A percentile compares a stretch with the other conserved stretches of the same genome.
phyloP scores from a whole-genome alignment of 2,113 vertebrate genomes.

The Phycodurus eques region DNA sequence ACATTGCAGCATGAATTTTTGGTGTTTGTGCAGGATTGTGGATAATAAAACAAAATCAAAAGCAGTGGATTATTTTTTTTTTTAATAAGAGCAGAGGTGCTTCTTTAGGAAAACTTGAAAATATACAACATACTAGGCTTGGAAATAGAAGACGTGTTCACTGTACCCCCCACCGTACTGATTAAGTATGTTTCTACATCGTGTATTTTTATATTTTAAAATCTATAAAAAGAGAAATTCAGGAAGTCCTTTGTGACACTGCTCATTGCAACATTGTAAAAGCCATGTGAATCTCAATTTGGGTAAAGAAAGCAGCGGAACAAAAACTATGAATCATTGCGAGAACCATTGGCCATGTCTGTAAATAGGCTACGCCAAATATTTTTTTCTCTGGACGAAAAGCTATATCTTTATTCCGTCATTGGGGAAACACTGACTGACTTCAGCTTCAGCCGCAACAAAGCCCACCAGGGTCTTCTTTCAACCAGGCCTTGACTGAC shows the following conservation, averaged over 20 bases:
- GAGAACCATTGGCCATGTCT: not conserved
- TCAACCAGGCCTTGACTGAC: constrained; percentile 49
- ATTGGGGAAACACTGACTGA: constrained; percentile 9
- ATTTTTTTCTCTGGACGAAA: not conserved
- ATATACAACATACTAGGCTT: constrained; percentile 25
- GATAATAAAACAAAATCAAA: constrained; percentile 23
- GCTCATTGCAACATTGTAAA: not conserved
- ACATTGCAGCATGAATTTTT: constrained; percentile 15
- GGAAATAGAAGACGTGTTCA: constrained; percentile 36
- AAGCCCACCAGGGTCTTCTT: constrained; percentile 49
- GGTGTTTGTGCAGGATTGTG: constrained; percentile 24
- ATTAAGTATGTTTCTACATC: constrained; percentile 53
- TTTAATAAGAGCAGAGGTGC: constrained; percentile 16
- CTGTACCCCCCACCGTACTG: constrained; percentile 30
- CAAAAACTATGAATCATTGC: not conserved
- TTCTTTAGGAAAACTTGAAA: constrained; percentile 24
- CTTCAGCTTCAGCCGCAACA: constrained; percentile 56
- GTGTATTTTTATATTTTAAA: constrained; percentile 10
- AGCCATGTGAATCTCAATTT: not conserved
- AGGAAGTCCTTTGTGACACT: not conserved
- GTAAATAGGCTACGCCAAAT: not conserved
- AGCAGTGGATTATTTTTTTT: not conserved
- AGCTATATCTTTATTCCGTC: not conserved
- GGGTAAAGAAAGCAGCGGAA: not conserved
- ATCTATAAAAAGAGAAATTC: not conserved